These are phyloP conservation scores for Montipora sp. DNA, from an alignment of 64 coral and sea anemone species.

Conservation along the genomic window DNA sequence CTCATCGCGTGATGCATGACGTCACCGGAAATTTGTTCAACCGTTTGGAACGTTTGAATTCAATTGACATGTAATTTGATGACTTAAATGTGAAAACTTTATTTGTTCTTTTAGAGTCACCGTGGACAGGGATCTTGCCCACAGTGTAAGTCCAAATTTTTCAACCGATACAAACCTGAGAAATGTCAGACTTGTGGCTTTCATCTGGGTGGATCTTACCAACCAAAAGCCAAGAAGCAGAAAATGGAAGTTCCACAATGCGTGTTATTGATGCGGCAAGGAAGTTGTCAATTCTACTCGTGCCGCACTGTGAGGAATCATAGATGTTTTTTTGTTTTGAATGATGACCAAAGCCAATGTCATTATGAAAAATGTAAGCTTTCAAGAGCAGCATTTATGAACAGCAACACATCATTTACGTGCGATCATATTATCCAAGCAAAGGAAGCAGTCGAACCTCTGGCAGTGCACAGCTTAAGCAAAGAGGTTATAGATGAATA, in stretches of 20 bases:
- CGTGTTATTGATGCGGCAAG: neutral
- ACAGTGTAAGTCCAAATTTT: neutral
- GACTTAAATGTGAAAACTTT: neutral
- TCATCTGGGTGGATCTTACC: constrained; percentile 9
- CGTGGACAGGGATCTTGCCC: neutral
- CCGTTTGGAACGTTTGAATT: neutral
- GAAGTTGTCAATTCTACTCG: neutral
- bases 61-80: neutral
- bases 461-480: neutral
- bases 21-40: neutral
- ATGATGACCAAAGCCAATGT: neutral
- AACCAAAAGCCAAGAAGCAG: neutral
- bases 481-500: neutral
- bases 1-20: neutral
- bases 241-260: neutral
- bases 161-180: constrained; percentile 13
- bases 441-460: neutral
- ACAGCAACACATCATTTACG: neutral
- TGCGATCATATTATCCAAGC: neutral
- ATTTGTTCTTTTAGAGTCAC: constrained; percentile 4
- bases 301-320: constrained; percentile 6
- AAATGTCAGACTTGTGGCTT: constrained; percentile 5
- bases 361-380: constrained; percentile 12
- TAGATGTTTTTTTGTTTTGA: neutral
- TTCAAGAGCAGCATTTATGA: constrained; percentile 12